These are phyloP conservation scores for Zygothrica quintamaculata DNA, from an alignment of 2,888 invertebrate species.

Conservation along the genomic window DNA sequence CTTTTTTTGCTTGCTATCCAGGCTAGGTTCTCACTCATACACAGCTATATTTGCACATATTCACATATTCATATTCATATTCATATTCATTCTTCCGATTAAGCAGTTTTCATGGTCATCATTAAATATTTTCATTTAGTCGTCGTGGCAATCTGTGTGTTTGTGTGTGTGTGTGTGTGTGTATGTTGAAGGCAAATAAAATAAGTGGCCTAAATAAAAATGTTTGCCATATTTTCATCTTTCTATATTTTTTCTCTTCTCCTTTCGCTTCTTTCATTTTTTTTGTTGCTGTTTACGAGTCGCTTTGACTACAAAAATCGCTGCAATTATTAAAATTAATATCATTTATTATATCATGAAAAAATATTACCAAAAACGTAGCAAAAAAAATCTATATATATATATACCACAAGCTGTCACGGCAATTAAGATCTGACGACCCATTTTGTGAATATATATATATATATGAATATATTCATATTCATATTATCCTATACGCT, in stretches of 20 bases:
- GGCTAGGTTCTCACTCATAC: slow-evolving; percentile 30
- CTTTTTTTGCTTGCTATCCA: slow-evolving; percentile 60
- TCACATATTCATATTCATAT: slow-evolving; percentile 10
- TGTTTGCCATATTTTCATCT: slow-evolving; percentile 56
- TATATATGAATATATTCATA: no score
- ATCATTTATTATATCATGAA: slow-evolving; percentile 82
- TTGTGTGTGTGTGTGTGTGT: slow-evolving; percentile 3
- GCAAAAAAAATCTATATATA: no score
- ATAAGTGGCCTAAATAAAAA: slow-evolving; percentile 70
- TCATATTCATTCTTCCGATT: slow-evolving; percentile 74
- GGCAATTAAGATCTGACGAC: slow-evolving; percentile 64
- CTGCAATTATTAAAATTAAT: slow-evolving; percentile 82
- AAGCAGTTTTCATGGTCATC: slow-evolving; percentile 79
- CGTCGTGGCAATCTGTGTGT: slow-evolving; percentile 40
- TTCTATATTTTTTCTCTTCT: no score
- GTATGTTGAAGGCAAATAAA: slow-evolving; percentile 47
- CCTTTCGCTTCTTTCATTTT: no score
- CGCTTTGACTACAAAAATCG: slow-evolving; percentile 51
- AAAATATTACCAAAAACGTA: slow-evolving; percentile 48
- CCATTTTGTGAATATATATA: slow-evolving; percentile 25
- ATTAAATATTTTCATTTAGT: slow-evolving; percentile 64
- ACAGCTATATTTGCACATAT: slow-evolving; percentile 15
- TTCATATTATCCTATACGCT: background rate
- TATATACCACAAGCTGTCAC: slow-evolving; percentile 71
- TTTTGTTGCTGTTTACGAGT: slow-evolving; percentile 47